Conservation (phyloP, 2,888 invertebrate genomes). For the Pogonocherus hispidulus region DNA sequence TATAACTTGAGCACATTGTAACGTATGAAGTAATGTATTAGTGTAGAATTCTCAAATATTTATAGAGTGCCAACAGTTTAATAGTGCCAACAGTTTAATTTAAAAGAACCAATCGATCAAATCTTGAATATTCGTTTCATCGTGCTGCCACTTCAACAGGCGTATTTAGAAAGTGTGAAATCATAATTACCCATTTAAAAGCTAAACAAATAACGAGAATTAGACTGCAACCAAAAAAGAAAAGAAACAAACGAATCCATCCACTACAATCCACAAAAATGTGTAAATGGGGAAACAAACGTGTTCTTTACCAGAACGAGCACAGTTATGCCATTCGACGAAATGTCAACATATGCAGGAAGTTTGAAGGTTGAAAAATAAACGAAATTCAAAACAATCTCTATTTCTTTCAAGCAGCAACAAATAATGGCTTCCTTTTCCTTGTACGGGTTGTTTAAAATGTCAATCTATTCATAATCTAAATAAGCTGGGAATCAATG, state of each 20-base stretch:
- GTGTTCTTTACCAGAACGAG: background rate
- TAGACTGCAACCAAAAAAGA: slow-evolving; percentile 17
- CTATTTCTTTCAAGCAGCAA: background rate
- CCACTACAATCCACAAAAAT: slow-evolving; percentile 1
- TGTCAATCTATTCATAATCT: background rate
- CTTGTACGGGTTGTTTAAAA: background rate
- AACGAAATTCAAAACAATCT: background rate
- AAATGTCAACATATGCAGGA: slow-evolving; percentile 21
- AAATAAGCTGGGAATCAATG: background rate
- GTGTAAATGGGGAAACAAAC: slow-evolving; percentile 2
- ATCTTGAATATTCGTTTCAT: too few species aligned
- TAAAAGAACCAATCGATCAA: too few species aligned
- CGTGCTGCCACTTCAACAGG: background rate
- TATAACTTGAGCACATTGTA: too few species aligned
- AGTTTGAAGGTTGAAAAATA: background rate
- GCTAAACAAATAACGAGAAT: slow-evolving; percentile 15
- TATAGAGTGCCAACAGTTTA: too few species aligned
- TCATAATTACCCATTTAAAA: slow-evolving; percentile 21
- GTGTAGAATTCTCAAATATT: too few species aligned
- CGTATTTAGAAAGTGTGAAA: slow-evolving; percentile 26
- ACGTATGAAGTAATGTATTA: too few species aligned
- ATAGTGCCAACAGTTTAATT: too few species aligned
- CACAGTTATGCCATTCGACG: background rate
- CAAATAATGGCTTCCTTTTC: background rate
- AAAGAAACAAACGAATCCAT: background rate